Conservation (phyloP, 2,113 vertebrate genomes). For the Ahaetulla prasina region DNA sequence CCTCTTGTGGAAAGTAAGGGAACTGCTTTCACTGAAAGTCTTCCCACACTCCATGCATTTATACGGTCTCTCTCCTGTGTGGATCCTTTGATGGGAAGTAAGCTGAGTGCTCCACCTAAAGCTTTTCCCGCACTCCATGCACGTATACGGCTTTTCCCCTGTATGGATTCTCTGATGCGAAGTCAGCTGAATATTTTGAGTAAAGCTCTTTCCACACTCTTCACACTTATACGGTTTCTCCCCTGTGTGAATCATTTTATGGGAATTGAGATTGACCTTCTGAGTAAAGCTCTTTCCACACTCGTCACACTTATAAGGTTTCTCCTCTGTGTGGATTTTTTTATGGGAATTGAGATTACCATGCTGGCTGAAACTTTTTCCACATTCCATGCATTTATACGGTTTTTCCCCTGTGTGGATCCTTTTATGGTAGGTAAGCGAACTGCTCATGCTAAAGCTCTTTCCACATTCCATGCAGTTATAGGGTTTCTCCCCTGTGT, state of each 20-base stretch:
- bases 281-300: not conserved
- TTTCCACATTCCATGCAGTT: not conserved
- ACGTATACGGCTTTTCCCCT: not conserved
- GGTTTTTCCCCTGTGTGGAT: not conserved
- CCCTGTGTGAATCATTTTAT: not conserved
- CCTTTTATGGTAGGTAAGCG: not conserved
- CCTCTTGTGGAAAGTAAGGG: not conserved
- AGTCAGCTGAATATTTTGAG: not conserved
- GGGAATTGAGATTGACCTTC: not conserved
- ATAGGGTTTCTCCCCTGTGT: not conserved
- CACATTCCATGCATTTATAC: not conserved
- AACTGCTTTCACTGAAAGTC: not conserved
- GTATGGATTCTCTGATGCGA: not conserved
- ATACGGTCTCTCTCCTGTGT: not conserved
- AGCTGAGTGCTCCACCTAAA: not conserved
- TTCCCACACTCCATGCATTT: not conserved
- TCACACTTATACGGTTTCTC: not conserved
- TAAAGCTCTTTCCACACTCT: not conserved
- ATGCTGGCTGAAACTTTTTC: not conserved
- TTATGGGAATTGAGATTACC: not conserved
- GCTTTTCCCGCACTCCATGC: not conserved
- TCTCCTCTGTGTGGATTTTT: not conserved
- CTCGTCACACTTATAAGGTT: not conserved
- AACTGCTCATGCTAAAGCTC: not conserved
- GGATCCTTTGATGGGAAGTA: not conserved